A percentile compares a stretch with the other conserved stretches of the same genome.
Evolutionary conservation across 2,113 vertebrate genomes (phyloP).

Genomic region (Xiphophorus maculatus): DNA sequence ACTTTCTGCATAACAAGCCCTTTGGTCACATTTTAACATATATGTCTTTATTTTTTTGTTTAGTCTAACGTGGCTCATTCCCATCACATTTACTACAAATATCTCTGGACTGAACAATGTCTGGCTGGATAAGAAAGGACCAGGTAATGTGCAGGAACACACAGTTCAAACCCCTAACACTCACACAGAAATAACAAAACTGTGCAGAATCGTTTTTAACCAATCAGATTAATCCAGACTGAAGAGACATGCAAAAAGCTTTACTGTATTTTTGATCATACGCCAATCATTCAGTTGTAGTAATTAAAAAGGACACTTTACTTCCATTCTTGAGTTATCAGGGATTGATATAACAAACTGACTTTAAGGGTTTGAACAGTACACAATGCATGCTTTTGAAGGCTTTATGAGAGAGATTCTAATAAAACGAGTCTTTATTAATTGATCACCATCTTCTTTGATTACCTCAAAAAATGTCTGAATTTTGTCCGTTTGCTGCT

Average conservation of each 20-base stretch:
- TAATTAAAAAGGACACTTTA: too few species aligned
- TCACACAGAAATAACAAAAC: neutral
- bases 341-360: too few species aligned
- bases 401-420: too few species aligned
- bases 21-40: neutral
- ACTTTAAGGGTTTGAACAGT: too few species aligned
- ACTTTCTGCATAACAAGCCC: neutral
- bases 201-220: neutral
- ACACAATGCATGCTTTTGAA: too few species aligned
- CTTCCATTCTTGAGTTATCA: too few species aligned
- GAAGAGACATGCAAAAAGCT: neutral
- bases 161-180: neutral
- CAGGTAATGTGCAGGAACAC: conserved; percentile 41
- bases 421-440: too few species aligned
- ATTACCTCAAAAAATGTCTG: too few species aligned
- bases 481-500: too few species aligned
- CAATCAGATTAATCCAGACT: neutral
- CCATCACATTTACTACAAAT: conserved; percentile 66
- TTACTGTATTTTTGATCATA: too few species aligned
- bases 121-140: neutral
- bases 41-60: conserved; percentile 2
- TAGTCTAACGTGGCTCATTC: conserved; percentile 85
- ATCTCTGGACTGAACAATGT: neutral
- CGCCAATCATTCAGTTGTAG: too few species aligned
- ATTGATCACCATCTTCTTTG: too few species aligned